Evolutionary conservation across 2,797 vertebrate genomes (phyloP).

Genomic region (Enteromius thamalakanensis): DNA sequence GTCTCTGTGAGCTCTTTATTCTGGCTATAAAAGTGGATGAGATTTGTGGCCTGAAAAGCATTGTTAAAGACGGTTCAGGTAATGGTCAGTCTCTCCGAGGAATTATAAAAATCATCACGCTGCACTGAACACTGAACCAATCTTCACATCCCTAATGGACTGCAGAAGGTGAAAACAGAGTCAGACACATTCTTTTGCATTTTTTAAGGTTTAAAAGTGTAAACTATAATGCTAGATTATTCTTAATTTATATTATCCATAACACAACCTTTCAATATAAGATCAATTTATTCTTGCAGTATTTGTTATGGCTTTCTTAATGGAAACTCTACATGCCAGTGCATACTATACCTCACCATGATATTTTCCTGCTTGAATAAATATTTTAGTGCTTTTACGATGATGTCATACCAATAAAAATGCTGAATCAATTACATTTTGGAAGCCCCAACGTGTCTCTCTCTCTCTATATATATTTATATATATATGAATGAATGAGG

Average conservation of each 20-base stretch:
- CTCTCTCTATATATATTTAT: background rate
- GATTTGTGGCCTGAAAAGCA: conserved; percentile 28
- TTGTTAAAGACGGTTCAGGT: conserved; percentile 25
- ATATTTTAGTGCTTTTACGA: background rate
- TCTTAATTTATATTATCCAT: background rate
- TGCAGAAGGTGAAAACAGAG: conserved; percentile 4
- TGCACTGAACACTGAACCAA: conserved; percentile 9
- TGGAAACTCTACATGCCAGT: background rate
- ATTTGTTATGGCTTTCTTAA: background rate
- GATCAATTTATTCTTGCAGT: background rate
- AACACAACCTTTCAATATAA: background rate
- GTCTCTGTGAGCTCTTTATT: conserved; percentile 7
- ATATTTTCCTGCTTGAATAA: background rate
- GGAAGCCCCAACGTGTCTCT: background rate
- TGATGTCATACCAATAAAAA: background rate
- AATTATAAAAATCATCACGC: conserved; percentile 28
- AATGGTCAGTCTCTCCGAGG: conserved; percentile 14
- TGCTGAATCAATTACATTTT: background rate
- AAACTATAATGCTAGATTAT: background rate
- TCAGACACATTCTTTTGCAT: background rate
- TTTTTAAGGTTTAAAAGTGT: background rate
- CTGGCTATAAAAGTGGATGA: conserved; percentile 5
- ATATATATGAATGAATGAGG: background rate
- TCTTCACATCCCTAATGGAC: conserved; percentile 15
- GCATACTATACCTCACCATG: background rate